Percentiles rank a stretch among this genome's conserved stretches.
These are phyloP conservation scores for Scaeva pyrastri DNA, from an alignment of 2,888 invertebrate genomes.

Conservation along the genomic window DNA sequence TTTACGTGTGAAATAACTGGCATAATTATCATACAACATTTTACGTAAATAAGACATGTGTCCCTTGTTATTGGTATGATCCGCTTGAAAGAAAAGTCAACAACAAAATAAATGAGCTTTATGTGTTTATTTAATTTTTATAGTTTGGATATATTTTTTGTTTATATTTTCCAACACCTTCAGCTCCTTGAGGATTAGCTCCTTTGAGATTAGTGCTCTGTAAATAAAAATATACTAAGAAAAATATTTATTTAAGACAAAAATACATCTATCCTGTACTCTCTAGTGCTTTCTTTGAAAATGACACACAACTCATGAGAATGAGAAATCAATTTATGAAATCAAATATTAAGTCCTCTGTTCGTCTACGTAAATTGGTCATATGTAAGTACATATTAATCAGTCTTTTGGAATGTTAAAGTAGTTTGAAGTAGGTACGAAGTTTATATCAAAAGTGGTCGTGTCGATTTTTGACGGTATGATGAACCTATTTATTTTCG, in stretches of 20 bases:
- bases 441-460: constrained; percentile 6
- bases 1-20: no score
- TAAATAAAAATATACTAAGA: constrained; percentile 28
- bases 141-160: not conserved
- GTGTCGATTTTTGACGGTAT: not conserved
- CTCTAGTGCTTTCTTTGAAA: constrained; percentile 12
- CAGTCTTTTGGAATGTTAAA: no score
- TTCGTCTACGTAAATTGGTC: no score
- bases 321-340: constrained; percentile 4
- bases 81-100: no score
- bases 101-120: not conserved
- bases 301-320: not conserved
- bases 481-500: not conserved
- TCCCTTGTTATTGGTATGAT: no score
- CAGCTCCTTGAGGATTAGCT: not conserved
- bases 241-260: constrained; percentile 1
- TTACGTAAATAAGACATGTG: no score
- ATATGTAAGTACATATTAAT: no score
- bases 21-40: no score
- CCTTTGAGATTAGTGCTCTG: constrained; percentile 15
- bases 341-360: not conserved
- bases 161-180: not conserved
- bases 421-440: not conserved
- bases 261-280: constrained; percentile 7
- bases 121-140: not conserved